phyloP scores from a whole-genome alignment of 1,140 invertebrate species.

The Drosophila grimshawi region DNA sequence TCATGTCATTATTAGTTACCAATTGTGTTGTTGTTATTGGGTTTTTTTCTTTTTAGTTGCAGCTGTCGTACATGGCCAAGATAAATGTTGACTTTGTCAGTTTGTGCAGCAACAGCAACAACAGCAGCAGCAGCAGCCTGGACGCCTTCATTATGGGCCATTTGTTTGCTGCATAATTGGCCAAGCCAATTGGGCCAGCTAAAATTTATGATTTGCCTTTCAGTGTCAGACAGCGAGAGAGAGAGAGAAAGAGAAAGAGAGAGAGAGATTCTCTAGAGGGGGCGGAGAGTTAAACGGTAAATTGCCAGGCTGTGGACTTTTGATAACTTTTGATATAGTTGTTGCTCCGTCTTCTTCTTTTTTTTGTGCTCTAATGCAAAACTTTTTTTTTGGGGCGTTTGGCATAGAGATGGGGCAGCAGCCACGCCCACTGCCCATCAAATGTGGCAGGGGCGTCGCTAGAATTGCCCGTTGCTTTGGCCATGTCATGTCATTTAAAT shows the following conservation, averaged over 20 bases:
- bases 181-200: conserved; percentile 69
- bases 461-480: conserved; percentile 16
- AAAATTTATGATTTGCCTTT: conserved; percentile 76
- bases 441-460: conserved; percentile 65
- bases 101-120: conserved; percentile 32
- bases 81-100: conserved; percentile 81
- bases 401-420: conserved; percentile 60
- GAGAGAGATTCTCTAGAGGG: no score
- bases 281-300: conserved; percentile 53
- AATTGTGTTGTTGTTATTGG: conserved; percentile 7
- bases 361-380: conserved; percentile 57
- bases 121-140: conserved; percentile 20
- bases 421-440: conserved; percentile 71
- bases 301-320: conserved; percentile 20
- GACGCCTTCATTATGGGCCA: conserved; percentile 77
- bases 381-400: conserved; percentile 45
- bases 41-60: conserved; percentile 12
- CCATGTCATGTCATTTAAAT: conserved; percentile 76
- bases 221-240: conserved; percentile 2
- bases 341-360: conserved; percentile 45
- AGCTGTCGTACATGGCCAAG: conserved; percentile 69
- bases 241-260: neutral
- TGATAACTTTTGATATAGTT: conserved; percentile 36
- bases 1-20: conserved; percentile 33
- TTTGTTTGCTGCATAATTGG: conserved; percentile 82